Percentiles rank a stretch among this genome's conserved stretches.
Evolutionary conservation across 2,888 invertebrate genomes (phyloP).

Genomic region (Drosophila niveifrons): DNA sequence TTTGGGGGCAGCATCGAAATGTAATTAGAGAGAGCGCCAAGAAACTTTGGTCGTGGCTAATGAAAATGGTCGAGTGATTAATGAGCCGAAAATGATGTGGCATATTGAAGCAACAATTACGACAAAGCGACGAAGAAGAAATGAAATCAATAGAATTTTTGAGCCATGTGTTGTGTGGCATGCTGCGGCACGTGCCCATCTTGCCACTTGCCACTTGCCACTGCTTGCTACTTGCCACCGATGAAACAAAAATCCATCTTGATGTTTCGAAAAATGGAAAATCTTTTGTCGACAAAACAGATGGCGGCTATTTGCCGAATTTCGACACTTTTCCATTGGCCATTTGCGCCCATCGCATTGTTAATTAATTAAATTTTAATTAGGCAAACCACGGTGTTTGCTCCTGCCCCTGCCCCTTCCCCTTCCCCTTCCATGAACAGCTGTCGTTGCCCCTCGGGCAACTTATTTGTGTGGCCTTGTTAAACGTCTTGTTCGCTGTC

Average conservation of each 20-base stretch:
- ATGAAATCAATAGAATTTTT: slow-evolving; percentile 49
- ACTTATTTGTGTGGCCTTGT: slow-evolving; percentile 45
- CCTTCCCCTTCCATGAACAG: neutral
- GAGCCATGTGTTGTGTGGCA: slow-evolving; percentile 69
- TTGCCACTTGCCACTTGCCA: slow-evolving; percentile 27
- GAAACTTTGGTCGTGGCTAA: slow-evolving; percentile 51
- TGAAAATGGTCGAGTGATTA: slow-evolving; percentile 72
- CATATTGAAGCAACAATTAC: slow-evolving; percentile 62
- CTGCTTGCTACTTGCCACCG: slow-evolving; percentile 28
- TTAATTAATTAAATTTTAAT: slow-evolving; percentile 80
- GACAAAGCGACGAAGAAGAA: slow-evolving; percentile 10
- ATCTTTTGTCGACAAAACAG: slow-evolving; percentile 34
- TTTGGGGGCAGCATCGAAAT: slow-evolving; percentile 2
- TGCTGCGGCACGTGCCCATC: slow-evolving; percentile 31
- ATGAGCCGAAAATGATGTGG: slow-evolving; percentile 79
- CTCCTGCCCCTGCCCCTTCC: neutral
- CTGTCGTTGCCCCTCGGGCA: neutral
- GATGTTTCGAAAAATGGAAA: slow-evolving; percentile 29
- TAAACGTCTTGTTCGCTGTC: slow-evolving; percentile 55
- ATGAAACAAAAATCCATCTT: slow-evolving; percentile 45
- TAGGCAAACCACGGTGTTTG: slow-evolving; percentile 37
- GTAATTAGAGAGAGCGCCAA: slow-evolving; percentile 39
- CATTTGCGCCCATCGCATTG: slow-evolving; percentile 51
- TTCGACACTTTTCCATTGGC: slow-evolving; percentile 43
- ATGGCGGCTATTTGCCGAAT: slow-evolving; percentile 49